Evolutionary conservation across 2,888 invertebrate species (phyloP), one percentile per base, ranked within the genome.

Genomic region (Sphaerophoria rueppellii): DNA sequence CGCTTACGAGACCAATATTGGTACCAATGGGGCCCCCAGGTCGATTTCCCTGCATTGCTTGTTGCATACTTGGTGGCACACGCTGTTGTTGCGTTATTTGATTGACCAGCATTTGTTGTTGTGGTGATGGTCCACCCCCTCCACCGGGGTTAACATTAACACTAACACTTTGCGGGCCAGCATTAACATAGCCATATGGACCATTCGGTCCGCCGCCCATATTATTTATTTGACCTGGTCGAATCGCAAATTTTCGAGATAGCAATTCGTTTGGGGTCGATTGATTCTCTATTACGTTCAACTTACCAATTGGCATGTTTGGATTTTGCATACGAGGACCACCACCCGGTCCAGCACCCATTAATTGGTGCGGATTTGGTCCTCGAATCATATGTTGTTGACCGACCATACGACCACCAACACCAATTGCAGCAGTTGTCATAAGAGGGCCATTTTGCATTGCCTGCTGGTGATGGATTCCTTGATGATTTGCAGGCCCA

Each of bases 381-480:
- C 91, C 91, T 57, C 91, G 90, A 6, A 91, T 87, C 89, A 92
- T 90, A 60, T 91, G 91, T 60, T 89, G 91, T 63, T 90, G 91
- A 7, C 89, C 89, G 3, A 91, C 91, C 89, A 91, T 90, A 24
- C 91, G 90, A 11, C 90, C 89, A 55, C 87, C 73, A 63, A 80
- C 89, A 34, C 87, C 74, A 9, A 83, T 71, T 24, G 83, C 69
- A 34, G 86, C 85, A 48, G 67, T 92, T 75, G 92, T 90, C 93
- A 95, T 93, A 91, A 96, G 93, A 0, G 96, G 96, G 0, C 96
- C 96, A 90, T 96, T 96, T 90, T 95, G 96, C 93, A 96, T 94
- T 76, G 93, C 93, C 90, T 95, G 95, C 93, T 94, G 92, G 16
- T 90, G 89, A 79, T 91, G 91, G 89, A 91, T 89, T 6, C 89